Percentiles rank a stretch among this genome's conserved stretches.
Conservation (phyloP, 2,113 vertebrate genomes). For the Zootoca vivipara region DNA sequence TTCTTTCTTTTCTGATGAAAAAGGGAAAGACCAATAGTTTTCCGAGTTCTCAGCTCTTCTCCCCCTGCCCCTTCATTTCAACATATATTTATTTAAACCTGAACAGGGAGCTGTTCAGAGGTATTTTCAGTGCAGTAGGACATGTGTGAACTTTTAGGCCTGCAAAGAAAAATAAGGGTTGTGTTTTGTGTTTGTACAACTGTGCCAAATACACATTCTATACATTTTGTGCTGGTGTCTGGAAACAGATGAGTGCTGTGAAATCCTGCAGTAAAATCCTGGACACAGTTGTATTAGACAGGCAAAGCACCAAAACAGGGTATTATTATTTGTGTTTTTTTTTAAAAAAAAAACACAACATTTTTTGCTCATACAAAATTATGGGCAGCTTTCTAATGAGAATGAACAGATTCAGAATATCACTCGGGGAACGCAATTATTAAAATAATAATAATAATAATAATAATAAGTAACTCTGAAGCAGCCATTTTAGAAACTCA, state of each 20-base stretch:
- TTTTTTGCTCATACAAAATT: background rate
- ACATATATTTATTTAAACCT: fast-evolving
- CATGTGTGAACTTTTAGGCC: background rate
- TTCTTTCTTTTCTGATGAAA: conserved; percentile 28
- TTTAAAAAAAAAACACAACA: too few species aligned
- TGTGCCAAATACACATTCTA: fast-evolving
- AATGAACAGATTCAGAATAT: background rate
- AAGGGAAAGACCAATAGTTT: background rate
- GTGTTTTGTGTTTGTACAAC: background rate
- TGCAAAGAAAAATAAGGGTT: conserved; percentile 12
- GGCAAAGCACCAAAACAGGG: too few species aligned
- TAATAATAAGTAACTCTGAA: background rate
- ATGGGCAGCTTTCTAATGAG: background rate
- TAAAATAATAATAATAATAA: background rate
- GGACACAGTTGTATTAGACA: background rate
- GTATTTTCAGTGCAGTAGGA: fast-evolving
- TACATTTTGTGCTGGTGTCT: background rate
- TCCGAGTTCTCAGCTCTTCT: conserved; percentile 7
- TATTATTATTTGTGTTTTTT: too few species aligned
- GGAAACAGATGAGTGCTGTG: background rate
- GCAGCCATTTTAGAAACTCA: background rate
- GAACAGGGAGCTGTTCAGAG: conserved; percentile 6
- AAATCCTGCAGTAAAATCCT: background rate
- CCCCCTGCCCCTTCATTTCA: background rate
- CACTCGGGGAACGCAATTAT: background rate